Conservation (phyloP, 2,113 vertebrate genomes). For the Dendropsophus ebraccatus region DNA sequence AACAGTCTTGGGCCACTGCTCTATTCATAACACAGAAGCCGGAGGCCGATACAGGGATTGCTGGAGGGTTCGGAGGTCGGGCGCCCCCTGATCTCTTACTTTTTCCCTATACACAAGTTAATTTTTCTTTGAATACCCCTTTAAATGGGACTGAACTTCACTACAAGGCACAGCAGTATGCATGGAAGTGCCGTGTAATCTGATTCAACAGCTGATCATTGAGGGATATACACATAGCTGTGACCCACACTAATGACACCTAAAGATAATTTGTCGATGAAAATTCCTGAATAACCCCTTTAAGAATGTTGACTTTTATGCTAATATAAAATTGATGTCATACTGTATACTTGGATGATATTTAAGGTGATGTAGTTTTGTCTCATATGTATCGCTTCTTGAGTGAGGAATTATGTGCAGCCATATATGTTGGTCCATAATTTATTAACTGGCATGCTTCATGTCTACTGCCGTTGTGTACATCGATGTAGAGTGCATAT, state of each 20-base stretch:
- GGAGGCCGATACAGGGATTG: too few relatives aligned
- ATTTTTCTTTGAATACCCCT: too few relatives aligned
- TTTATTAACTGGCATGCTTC: slow-evolving; percentile 33
- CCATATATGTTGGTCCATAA: slow-evolving; percentile 6
- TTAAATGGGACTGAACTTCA: too few relatives aligned
- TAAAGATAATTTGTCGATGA: background rate
- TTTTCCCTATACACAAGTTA: too few relatives aligned
- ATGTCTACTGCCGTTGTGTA: background rate
- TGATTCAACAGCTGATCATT: background rate
- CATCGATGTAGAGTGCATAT: slow-evolving; percentile 2
- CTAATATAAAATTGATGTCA: background rate
- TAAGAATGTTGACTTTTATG: background rate
- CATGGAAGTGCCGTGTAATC: background rate
- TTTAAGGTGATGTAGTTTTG: background rate
- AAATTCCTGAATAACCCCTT: background rate
- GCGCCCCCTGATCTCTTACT: too few relatives aligned
- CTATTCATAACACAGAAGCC: too few relatives aligned
- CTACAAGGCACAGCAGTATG: background rate
- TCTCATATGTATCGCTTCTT: background rate
- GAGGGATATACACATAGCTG: too few relatives aligned
- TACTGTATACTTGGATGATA: background rate
- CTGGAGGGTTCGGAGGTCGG: too few relatives aligned
- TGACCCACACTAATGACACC: too few relatives aligned
- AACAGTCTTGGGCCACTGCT: too few relatives aligned
- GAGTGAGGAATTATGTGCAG: background rate